Base-by-base conservation (phyloP, 2,797 vertebrate genomes). In the Helarctos malayanus region DNA sequence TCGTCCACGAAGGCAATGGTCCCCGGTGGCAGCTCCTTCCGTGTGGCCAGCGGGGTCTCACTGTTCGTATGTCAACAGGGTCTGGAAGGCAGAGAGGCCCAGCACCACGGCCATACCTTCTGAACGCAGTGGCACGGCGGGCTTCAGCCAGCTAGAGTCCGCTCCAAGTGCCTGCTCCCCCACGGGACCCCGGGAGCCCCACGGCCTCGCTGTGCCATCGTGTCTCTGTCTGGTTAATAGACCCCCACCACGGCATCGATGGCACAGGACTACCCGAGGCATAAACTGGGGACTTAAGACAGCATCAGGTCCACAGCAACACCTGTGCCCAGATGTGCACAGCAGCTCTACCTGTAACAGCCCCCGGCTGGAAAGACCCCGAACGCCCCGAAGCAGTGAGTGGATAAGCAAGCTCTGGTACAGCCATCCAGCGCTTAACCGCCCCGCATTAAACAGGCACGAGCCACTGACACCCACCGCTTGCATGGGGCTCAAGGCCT, bases 311-410 rank as follows among this genome's bases (percentile, higher is more conserved):
- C 14, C 21, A 15, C 21, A 11, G 6, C 32, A 9, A 56, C 80
- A 45, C 12, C 88, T 2, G 13, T 13, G 49, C 49, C 3, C 4
- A 1, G 1, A 3, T 25, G 47, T n/a, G 16, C 27, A 32, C 19
- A 2, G 13, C 76, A 23, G 76, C 27, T 18, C 35, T 15, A 4
- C n/a, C 3, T 29, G 9, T 12, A n/a, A 7, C 2, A 15, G n/a
- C 29, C 35, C 29, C 32, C 12, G 7, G 2, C 0, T 2, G 45
- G 21, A 41, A 9, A 49, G 16, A 11, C 6, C 54, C 5, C 25
- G 2, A 6, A 9, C 2, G 1, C 27, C 19, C 59, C 4, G 6
- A 3, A 3, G 1, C 0, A 7, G 21, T 0, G 4, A 15, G 16
- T 0, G 16, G 41, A 10, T 4, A 16, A 1, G 4, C 9, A n/a